Base-by-base conservation (phyloP, 2,113 vertebrate genomes). In the Manacus vitellinus region DNA sequence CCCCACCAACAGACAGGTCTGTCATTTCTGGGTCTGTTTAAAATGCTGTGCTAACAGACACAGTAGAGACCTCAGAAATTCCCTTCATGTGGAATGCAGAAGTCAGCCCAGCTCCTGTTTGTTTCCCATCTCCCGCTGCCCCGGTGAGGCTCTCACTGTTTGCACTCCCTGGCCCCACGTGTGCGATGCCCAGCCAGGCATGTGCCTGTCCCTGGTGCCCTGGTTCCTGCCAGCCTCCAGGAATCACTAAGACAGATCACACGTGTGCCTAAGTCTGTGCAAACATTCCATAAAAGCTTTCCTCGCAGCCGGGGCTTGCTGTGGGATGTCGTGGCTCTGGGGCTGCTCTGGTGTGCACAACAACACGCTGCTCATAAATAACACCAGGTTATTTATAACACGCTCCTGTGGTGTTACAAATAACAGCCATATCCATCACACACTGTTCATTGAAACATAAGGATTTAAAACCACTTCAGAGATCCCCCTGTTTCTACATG, bases 151-250 rank as follows among this genome's bases (percentile, higher is more conserved):
- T 87, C 33, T 55, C 6, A 0, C 18, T 7, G 0, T n/a, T 20
- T 4, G 44, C 23, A 0, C 51, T 55, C 21, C 6, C 62, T 3
- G 41, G 21, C 24, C 28, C 17, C 1, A 4, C 8, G 0, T 1
- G 0, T 1, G 3, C 0, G 0, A 10, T 28, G 74, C 68, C 61
- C 6, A 3, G 10, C 0, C 9, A 3, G 43, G 8, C 1, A 1
- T 3, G 30, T 23, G 78, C 61, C 74, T 4, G 0, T 58, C 33
- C 47, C 49, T 0, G 0, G 13, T 20, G 66, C 13, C 0, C 0
- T 1, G 17, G 12, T 3, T 56, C 35, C 47, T 61, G 22, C 52
- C 23, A 6, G 24, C 66, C 77, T 41, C 35, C 41, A 12, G 66
- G n/a, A 31, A 8, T 14, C 10, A 41, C 71, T 33, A 4, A 0